Evolutionary conservation across 2,113 vertebrate species (phyloP).

Genomic region (Monopterus albus): DNA sequence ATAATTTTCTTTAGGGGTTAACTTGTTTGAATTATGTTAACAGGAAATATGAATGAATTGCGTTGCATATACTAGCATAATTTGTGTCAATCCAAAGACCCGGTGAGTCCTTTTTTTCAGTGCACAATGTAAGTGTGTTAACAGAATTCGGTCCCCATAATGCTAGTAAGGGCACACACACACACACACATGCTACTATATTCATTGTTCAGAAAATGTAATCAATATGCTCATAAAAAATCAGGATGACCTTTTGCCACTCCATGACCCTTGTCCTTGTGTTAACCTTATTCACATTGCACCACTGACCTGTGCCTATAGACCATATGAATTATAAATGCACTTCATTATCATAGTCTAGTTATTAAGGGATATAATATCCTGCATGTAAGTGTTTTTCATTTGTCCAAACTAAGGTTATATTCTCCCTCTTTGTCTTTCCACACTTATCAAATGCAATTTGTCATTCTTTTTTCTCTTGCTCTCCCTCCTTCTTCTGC

Average conservation of each 20-base stretch:
- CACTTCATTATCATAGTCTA: slow-evolving; percentile 68
- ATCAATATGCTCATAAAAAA: slow-evolving; percentile 80
- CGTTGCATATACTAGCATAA: no score
- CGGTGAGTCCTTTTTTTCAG: no score
- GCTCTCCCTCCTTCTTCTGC: not conserved
- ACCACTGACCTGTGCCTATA: slow-evolving; percentile 69
- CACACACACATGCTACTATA: slow-evolving; percentile 64
- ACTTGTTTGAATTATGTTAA: no score
- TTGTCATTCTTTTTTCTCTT: slow-evolving; percentile 35
- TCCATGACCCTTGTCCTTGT: slow-evolving; percentile 67
- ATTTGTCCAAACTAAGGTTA: slow-evolving; percentile 50
- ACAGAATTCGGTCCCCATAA: no score
- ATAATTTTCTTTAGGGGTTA: no score
- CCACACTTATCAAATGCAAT: slow-evolving; percentile 52
- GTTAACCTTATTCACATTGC: slow-evolving; percentile 73
- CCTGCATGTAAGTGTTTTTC: slow-evolving; percentile 20
- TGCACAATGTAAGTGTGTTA: no score
- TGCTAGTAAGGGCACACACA: no score
- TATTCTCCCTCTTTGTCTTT: slow-evolving; percentile 42
- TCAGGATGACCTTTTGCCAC: slow-evolving; percentile 53
- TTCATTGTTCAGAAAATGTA: slow-evolving; percentile 73
- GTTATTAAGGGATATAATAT: slow-evolving; percentile 50
- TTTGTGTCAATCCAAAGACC: no score
- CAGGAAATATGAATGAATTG: no score
- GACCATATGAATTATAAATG: slow-evolving; percentile 78